Base-by-base conservation (phyloP, 2,113 vertebrate genomes). In the Strix uralensis region DNA sequence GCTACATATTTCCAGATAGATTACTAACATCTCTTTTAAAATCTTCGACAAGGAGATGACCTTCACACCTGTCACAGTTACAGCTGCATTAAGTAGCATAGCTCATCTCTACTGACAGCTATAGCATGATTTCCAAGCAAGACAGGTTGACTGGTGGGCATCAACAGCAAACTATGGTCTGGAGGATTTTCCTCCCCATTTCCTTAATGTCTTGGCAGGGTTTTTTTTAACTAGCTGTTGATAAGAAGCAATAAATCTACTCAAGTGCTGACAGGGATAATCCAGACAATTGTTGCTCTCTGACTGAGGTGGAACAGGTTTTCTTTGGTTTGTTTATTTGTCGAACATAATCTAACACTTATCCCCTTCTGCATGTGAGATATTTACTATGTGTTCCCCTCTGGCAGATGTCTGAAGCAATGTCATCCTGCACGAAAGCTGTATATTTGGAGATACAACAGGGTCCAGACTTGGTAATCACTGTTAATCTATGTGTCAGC, bases 201-300 rank as follows among this genome's bases (percentile, higher is more conserved):
- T 90, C 83, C 59, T 90, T 94, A 90, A 71, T 79, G 46, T 78
- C 67, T 79, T 94, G 69, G 52, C 92, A 93, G 62, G 15, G 11
- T 78, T 97, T 94, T 38, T 94, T 94, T 59, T 70, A 97, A 92
- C 81, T 97, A 78, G 92, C 52, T 97, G 75, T 73, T 95, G 79
- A 91, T 94, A 75, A 91, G 92, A 93, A 96, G 90, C 75, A 95
- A 96, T 96, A 86, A 97, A 95, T 96, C 94, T 94, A 44, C 79
- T 78, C 71, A 62, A 49, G 88, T 82, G 88, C 75, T 96, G 95
- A 96, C 86, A 96, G 73, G 79, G 86, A 91, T 90, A 96, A 94
- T 94, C 74, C 88, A 85, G 90, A 88, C 29, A 69, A 32, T 83
- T 73, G 88, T 66, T 91, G 51, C 57, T 93, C 79, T 84, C 65